Percentiles rank a stretch among this genome's conserved stretches.
phyloP scores from a whole-genome alignment of 64 coral and sea anemone species.

The Catalaphyllia jardinei region DNA sequence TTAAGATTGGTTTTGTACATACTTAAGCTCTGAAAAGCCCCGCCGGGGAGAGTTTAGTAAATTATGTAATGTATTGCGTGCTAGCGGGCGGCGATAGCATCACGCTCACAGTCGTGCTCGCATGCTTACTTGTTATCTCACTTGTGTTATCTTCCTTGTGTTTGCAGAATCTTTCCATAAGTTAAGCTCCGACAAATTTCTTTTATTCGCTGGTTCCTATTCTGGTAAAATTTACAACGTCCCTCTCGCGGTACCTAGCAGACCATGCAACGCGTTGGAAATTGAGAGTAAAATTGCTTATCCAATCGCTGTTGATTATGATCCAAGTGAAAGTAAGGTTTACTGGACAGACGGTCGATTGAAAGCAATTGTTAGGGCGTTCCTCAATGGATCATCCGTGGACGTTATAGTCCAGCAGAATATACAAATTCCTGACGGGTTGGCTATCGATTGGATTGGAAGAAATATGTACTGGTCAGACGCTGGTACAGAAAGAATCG shows the following conservation, averaged over 20 bases:
- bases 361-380: slow-evolving; percentile 46
- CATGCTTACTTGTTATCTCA: background rate
- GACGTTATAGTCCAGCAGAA: slow-evolving; percentile 41
- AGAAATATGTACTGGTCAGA: slow-evolving; percentile 78
- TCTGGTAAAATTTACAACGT: slow-evolving; percentile 33
- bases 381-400: slow-evolving; percentile 40
- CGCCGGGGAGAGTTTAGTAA: too few relatives aligned
- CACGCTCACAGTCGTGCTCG: too few relatives aligned
- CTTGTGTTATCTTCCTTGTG: background rate
- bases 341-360: slow-evolving; percentile 71
- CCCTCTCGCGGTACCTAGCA: slow-evolving; percentile 23
- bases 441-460: slow-evolving; percentile 66
- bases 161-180: background rate
- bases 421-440: slow-evolving; percentile 50
- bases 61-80: too few relatives aligned
- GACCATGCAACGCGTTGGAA: slow-evolving; percentile 26
- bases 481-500: slow-evolving; percentile 64
- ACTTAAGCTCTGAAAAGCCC: too few relatives aligned
- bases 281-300: background rate
- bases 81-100: too few relatives aligned
- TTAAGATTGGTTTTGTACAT: too few relatives aligned
- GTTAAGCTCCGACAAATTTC: slow-evolving; percentile 2
- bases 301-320: slow-evolving; percentile 64
- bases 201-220: slow-evolving; percentile 44
- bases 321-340: slow-evolving; percentile 45